Evolutionary conservation across 1,140 invertebrate species (phyloP).

Genomic region (Diprion similis): DNA sequence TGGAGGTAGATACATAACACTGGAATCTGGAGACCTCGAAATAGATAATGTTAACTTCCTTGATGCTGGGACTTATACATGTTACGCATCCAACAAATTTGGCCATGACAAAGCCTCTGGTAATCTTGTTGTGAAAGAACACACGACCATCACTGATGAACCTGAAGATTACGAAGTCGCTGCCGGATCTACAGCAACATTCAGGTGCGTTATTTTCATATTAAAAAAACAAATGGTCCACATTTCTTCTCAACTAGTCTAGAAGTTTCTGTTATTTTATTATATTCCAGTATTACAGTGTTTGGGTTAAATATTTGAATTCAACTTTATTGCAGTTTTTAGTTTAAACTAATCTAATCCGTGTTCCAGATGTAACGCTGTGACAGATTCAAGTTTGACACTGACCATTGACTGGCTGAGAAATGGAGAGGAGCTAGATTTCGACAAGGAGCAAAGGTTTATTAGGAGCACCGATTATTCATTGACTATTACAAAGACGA

Average conservation of each 20-base stretch:
- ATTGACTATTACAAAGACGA: slow-evolving; percentile 91
- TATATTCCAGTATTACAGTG: no score
- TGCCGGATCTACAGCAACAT: slow-evolving; percentile 88
- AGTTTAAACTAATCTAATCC: not conserved
- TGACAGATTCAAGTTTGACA: slow-evolving; percentile 80
- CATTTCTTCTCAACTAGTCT: no score
- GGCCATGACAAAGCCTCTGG: slow-evolving; percentile 80
- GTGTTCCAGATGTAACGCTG: slow-evolving; percentile 81
- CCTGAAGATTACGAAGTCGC: slow-evolving; percentile 92
- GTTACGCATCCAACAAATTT: slow-evolving; percentile 93
- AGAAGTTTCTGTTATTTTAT: no score
- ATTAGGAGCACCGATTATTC: slow-evolving; percentile 88
- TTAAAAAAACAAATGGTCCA: not conserved
- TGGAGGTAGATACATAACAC: slow-evolving; percentile 79
- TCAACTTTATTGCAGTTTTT: not conserved
- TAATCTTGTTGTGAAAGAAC: slow-evolving; percentile 82
- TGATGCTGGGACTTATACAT: slow-evolving; percentile 90
- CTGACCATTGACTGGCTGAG: slow-evolving; percentile 89
- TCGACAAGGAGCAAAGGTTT: slow-evolving; percentile 84
- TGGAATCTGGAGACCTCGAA: slow-evolving; percentile 82
- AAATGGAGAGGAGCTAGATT: slow-evolving; percentile 86
- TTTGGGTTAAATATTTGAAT: not conserved
- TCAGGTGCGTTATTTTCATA: slow-evolving; percentile 58
- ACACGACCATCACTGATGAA: slow-evolving; percentile 82
- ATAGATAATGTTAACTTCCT: slow-evolving; percentile 84